Evolutionary conservation across 1,140 invertebrate species (phyloP).

Genomic region (Anoplolepis gracilipes): DNA sequence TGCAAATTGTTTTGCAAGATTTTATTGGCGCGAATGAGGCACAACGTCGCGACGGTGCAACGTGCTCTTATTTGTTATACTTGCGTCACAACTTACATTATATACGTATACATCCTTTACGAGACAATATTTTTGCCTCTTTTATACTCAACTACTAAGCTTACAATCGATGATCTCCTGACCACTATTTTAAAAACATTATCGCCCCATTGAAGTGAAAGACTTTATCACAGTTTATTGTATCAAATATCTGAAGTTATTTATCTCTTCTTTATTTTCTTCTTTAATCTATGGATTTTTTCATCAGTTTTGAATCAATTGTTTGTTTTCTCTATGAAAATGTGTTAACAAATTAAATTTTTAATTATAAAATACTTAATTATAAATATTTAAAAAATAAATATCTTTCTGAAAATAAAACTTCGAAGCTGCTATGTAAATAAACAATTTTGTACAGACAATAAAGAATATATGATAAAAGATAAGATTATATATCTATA

Average conservation of each 20-base stretch:
- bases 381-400: too few relatives aligned
- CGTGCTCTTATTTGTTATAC: conserved; percentile 24
- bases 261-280: background rate
- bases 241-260: background rate
- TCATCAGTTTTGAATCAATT: background rate
- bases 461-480: background rate
- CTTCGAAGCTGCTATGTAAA: background rate
- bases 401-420: too few relatives aligned
- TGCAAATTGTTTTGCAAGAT: conserved; percentile 58
- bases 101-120: conserved; percentile 3
- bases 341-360: too few relatives aligned
- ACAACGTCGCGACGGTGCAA: background rate
- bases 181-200: background rate
- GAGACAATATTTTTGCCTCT: conserved; percentile 17
- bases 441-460: background rate
- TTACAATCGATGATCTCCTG: background rate
- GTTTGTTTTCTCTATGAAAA: background rate
- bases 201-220: background rate
- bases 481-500: background rate
- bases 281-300: background rate
- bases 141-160: background rate
- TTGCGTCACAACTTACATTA: conserved; percentile 44
- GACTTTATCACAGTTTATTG: background rate
- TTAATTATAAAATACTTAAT: too few relatives aligned
- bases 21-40: conserved; percentile 55